Base-by-base conservation (phyloP, 2,113 vertebrate genomes). In the Miniopterus natalensis region DNA sequence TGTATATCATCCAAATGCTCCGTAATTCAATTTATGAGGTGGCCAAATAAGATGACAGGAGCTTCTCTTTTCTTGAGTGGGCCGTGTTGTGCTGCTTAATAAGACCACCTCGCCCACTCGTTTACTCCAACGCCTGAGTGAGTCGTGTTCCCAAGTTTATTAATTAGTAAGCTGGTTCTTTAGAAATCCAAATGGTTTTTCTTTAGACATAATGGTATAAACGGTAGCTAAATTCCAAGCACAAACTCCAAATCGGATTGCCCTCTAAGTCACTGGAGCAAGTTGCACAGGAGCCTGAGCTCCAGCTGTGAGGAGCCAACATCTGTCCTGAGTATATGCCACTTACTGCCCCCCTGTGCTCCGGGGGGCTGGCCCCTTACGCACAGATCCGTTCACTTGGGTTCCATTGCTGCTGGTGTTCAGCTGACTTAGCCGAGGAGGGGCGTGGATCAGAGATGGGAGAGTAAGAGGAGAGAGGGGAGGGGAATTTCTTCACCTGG, bases 141-240 rank as follows among this genome's bases (percentile, higher is more conserved):
- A 92, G 87, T 61, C 87, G 71, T 86, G 59, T 61, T 86, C 29
- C 79, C 40, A 31, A 57, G 40, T 86, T 97, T 75, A 86, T 96
- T 93, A 93, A 86, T 96, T 93, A 93, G 51, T 92, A 75, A 95
- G 79, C 40, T 90, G 74, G 5, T 57, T 88, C 45, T 84, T 96
- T 95, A 80, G 65, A 95, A 96, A 95, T 86, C 36, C 91, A 79
- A 79, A 71, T 84, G 53, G 6, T 31, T 89, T 93, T 75, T 88
- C 73, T 75, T 91, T 79, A 73, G 70, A 18, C 77, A 53, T 25
- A 57, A 27, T 51, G 51, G 45, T 25, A 25, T 78, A 80, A 53
- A 70, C 31, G 47, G 42, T 21, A 73, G 45, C 21, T 63, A 91
- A 70, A 66, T 81, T 77, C 40, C 40, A 55, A 79, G 36, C 70